Evolutionary conservation across 2,113 vertebrate species (phyloP), one percentile per base, ranked within the genome.

Genomic region (Pardalotus punctatus): DNA sequence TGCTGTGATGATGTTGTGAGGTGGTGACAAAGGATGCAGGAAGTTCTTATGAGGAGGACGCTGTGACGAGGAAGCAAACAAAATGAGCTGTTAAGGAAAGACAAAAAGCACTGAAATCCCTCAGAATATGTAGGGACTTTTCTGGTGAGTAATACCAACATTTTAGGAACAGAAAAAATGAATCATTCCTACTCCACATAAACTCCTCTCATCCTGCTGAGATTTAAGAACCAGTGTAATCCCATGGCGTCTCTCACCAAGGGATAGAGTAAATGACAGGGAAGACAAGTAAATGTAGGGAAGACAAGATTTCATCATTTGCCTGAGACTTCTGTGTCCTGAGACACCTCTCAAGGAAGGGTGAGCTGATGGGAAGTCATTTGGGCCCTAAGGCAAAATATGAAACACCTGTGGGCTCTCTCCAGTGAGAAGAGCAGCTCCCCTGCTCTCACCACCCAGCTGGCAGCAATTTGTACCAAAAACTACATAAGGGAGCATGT

Each of bases 111-210:
- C 67, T 92, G 88, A 92, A 74, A 90, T 90, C 76, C 92, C 82
- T 95, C 69, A 58, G 72, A 95, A 93, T 88, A 91, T 36, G 24
- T 57, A 48, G 84, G 85, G 94, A 96, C 38, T 83, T 93, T 95
- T 94, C 82, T 94, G 48, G 92, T 94, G 88, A 96, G 90, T 93
- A 96, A 96, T 78, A 81, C 20, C 71, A 95, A 81, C 64, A 83
- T 88, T 94, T 94, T 84, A 88, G 88, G 90, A 96, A 57, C 72
- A 94, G 72, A 95, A 94, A 94, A 90, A 88, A 84, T 92, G 92
- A 93, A 72, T 93, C 93, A 94, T 64, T 86, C 73, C 45, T 48
- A 21, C 12, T 93, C 58, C 82, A 71, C 43, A 90, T 56, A 64
- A 92, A 83, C n/a, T 81, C 67, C 61, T 86, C 72, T 88, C 28